phyloP scores from a whole-genome alignment of 1,140 invertebrate genomes.

The Plodia interpunctella region DNA sequence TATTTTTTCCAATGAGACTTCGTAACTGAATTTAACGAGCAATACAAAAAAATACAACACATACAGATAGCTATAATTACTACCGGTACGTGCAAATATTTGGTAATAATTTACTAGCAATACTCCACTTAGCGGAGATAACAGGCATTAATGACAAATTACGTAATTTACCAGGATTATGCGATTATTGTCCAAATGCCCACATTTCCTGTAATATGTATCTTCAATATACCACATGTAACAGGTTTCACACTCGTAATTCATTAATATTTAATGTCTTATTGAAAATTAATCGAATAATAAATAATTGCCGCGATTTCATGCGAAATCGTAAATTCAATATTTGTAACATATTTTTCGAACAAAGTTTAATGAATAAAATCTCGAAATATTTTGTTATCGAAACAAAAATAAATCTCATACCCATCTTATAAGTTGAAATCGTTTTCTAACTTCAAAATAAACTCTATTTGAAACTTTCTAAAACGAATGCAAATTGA shows the following conservation, averaged over 20 bases:
- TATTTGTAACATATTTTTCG: too few relatives aligned
- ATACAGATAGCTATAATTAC: background rate
- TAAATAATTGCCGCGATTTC: too few relatives aligned
- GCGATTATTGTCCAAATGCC: conserved; percentile 2
- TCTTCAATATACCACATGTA: background rate
- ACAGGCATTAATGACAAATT: conserved; percentile 11
- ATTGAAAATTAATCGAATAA: too few relatives aligned
- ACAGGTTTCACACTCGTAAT: background rate
- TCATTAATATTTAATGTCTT: too few relatives aligned
- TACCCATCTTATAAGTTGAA: background rate
- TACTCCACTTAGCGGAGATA: background rate
- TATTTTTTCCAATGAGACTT: too few relatives aligned
- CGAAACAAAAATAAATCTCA: background rate
- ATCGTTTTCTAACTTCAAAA: background rate
- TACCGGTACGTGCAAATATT: conserved; percentile 21
- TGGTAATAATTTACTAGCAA: conserved; percentile 27
- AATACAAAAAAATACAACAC: too few relatives aligned
- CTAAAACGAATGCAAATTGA: conserved; percentile 38
- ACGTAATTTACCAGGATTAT: background rate
- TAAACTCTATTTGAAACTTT: conserved; percentile 13
- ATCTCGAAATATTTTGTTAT: too few relatives aligned
- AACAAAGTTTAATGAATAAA: too few relatives aligned
- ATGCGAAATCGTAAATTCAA: too few relatives aligned
- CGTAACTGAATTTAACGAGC: too few relatives aligned
- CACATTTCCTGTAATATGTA: background rate